A percentile compares a stretch with the other conserved stretches of the same genome.
phyloP scores from a whole-genome alignment of 2,113 vertebrate species.

The Peromyscus polionotus region DNA sequence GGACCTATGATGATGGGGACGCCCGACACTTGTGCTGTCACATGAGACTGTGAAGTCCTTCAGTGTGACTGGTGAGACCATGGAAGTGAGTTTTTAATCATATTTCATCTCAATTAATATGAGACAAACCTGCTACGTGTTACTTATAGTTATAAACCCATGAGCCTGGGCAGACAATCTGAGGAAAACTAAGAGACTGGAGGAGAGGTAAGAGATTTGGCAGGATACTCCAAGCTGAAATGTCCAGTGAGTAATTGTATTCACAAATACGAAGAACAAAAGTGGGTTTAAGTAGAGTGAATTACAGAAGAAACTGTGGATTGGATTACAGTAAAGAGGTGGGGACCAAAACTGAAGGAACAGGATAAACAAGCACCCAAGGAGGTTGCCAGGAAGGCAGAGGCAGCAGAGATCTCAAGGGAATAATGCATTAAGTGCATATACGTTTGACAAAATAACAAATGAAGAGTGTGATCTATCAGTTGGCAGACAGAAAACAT shows the following conservation, averaged over 20 bases:
- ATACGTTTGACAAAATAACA: neutral
- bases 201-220: neutral
- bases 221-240: neutral
- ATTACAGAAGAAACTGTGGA: slow-evolving; percentile 1
- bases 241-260: neutral
- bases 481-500: neutral
- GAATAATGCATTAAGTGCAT: neutral
- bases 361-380: neutral
- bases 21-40: neutral
- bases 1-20: neutral
- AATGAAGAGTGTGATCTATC: neutral
- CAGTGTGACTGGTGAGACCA: neutral
- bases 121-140: neutral
- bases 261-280: slow-evolving; percentile 1
- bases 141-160: neutral
- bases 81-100: neutral
- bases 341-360: neutral
- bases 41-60: neutral
- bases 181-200: neutral
- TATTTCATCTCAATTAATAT: slow-evolving; percentile 17
- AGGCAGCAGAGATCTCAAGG: neutral
- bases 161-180: neutral
- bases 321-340: neutral
- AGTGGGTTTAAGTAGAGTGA: neutral
- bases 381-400: neutral